Evolutionary conservation across 2,888 invertebrate species (phyloP).

Genomic region (Diaperis boleti): DNA sequence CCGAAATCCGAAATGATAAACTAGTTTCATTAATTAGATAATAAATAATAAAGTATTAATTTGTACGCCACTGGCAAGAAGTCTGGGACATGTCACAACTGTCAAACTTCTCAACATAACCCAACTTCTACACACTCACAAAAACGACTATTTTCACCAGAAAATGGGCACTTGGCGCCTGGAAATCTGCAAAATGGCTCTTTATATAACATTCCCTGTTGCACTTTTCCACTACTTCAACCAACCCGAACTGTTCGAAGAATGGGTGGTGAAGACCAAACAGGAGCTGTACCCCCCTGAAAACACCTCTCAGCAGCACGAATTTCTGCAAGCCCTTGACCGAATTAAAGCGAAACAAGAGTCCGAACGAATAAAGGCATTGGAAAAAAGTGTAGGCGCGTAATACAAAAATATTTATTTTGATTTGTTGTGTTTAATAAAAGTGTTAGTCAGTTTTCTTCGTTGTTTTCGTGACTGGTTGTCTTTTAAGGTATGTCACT

Average conservation of each 20-base stretch:
- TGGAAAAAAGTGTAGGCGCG: conserved; percentile 21
- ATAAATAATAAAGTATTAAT: too few relatives aligned
- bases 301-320: conserved; percentile 70
- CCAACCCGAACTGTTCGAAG: conserved; percentile 86
- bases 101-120: conserved; percentile 4
- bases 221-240: conserved; percentile 87
- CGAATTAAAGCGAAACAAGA: conserved; percentile 60
- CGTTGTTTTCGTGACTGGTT: background rate
- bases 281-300: conserved; percentile 81
- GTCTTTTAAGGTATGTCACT: background rate
- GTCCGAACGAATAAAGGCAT: conserved; percentile 7
- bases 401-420: conserved; percentile 13
- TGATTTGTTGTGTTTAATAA: background rate
- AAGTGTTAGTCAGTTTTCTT: background rate
- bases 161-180: conserved; percentile 85
- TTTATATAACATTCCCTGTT: conserved; percentile 91
- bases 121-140: background rate
- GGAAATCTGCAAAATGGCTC: conserved; percentile 85
- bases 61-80: background rate
- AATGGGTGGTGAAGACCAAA: conserved; percentile 81
- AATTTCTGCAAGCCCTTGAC: conserved; percentile 68
- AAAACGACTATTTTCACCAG: too few relatives aligned
- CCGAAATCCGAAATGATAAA: too few relatives aligned
- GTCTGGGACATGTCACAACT: background rate
- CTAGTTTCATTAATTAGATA: too few relatives aligned